Conservation (phyloP, 2,888 invertebrate genomes). For the Octonoba sinensis region DNA sequence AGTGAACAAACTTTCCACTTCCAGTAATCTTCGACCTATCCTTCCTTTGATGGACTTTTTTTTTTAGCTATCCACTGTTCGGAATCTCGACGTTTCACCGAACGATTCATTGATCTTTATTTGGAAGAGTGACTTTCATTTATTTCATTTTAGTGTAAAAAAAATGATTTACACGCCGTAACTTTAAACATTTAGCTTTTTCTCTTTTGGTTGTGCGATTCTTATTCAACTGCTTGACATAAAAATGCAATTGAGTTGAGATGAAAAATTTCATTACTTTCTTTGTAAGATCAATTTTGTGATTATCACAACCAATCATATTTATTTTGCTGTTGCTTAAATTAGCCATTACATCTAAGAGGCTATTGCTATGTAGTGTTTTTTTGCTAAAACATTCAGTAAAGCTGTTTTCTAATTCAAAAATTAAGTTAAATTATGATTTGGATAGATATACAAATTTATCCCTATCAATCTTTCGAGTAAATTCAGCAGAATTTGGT, state of each 20-base stretch:
- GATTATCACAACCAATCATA: not conserved
- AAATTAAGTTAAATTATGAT: not conserved
- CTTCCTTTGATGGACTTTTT: no score
- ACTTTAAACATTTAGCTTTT: no score
- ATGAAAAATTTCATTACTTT: not conserved
- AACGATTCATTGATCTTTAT: no score
- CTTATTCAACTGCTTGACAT: not conserved
- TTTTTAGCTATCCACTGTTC: no score
- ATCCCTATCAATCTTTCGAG: not conserved
- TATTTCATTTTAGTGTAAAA: no score
- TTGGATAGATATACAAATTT: not conserved
- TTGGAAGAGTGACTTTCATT: no score
- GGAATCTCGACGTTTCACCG: no score
- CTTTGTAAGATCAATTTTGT: slow-evolving; percentile 4
- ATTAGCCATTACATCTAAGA: not conserved
- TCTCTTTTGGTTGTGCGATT: not conserved
- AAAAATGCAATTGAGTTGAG: not conserved
- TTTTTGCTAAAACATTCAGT: not conserved
- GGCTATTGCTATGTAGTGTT: not conserved
- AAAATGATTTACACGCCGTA: no score
- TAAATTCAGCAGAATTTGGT: not conserved
- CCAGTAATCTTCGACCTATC: no score
- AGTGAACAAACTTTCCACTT: no score
- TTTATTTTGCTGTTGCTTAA: not conserved
- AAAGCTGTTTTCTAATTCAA: not conserved